Evolutionary conservation across 1,140 invertebrate species (phyloP), one percentile per base, ranked within the genome.

Genomic region (Drosophila kurseongensis): DNA sequence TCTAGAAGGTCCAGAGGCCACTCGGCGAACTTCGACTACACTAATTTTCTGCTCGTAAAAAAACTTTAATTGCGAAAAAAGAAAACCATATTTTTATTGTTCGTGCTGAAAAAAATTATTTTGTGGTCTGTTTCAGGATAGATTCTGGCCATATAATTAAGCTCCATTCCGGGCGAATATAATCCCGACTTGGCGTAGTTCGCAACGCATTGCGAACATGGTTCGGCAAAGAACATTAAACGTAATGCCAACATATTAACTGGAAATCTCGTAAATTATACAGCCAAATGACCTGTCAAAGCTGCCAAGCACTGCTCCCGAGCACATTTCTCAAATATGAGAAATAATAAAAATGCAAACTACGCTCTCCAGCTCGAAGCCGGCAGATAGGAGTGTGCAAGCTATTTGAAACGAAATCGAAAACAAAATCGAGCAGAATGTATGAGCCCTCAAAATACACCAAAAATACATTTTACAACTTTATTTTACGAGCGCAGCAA

Each of bases 371-470:
- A 60, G 66, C 32, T 45, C n/a, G 32, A 16, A 56, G 23, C 38
- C 52, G 23, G 36, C 56, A 50, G 40, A 55, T 36, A 14, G 65
- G 75, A 75, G 66, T 71, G 69, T 68, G 76, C 67, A 61, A 54
- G 82, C 60, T 78, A 88, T 86, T 86, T 86, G 82, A 86, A 86
- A 82, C 80, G 82, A 86, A 86, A 86, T 88, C 83, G 79, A 86
- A 88, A 89, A 75, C 75, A 68, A 77, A 86, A 75, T 76, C 68
- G 47, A 29, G 12, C 36, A 68, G 66, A 61, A 71, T 65, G 57
- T 75, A 80, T 61, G 69, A 55, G 32, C 16, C 12, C 61, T 36
- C 41, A 59, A 56, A 41, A 61, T 47, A 51, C 50, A 81, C 63
- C 75, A 67, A 62, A 88, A 88, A 79, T 79, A 88, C 75, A 88